A percentile compares a stretch with the other conserved stretches of the same genome.
Evolutionary conservation across 1,140 invertebrate species (phyloP).

Genomic region (Protaetia brevitarsis): DNA sequence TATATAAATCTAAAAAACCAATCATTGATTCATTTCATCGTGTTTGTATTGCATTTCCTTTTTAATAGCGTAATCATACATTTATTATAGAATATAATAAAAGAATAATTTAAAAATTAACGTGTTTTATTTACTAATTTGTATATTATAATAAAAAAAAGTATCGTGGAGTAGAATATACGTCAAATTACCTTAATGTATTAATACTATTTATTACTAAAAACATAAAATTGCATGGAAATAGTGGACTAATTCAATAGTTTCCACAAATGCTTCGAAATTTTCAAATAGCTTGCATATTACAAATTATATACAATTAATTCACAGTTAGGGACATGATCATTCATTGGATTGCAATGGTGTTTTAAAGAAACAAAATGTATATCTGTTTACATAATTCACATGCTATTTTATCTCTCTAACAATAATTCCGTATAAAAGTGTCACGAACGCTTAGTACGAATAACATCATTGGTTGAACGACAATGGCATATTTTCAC

Average conservation of each 20-base stretch:
- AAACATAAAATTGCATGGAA: too few relatives aligned
- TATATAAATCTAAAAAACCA: not conserved
- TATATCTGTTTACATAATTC: too few relatives aligned
- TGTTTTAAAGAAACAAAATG: too few relatives aligned
- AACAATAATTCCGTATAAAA: not conserved
- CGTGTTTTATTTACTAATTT: not conserved
- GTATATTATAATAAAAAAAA: not conserved
- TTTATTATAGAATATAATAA: not conserved
- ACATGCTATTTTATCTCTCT: too few relatives aligned
- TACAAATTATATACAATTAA: too few relatives aligned
- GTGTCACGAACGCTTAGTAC: not conserved
- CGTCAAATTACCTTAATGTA: too few relatives aligned
- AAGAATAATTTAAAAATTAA: conserved; percentile 3
- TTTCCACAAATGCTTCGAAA: too few relatives aligned
- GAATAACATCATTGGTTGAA: conserved; percentile 35
- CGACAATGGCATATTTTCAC: conserved; percentile 61
- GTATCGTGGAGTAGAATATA: not conserved
- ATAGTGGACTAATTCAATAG: too few relatives aligned
- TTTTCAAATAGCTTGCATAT: too few relatives aligned
- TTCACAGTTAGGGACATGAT: too few relatives aligned
- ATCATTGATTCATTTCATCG: not conserved
- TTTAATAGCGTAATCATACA: conserved; percentile 19
- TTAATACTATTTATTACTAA: too few relatives aligned
- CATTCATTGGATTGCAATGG: too few relatives aligned
- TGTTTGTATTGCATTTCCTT: conserved; percentile 4